phyloP scores from a whole-genome alignment of 1,140 invertebrate genomes.

The Zaprionus inermis region DNA sequence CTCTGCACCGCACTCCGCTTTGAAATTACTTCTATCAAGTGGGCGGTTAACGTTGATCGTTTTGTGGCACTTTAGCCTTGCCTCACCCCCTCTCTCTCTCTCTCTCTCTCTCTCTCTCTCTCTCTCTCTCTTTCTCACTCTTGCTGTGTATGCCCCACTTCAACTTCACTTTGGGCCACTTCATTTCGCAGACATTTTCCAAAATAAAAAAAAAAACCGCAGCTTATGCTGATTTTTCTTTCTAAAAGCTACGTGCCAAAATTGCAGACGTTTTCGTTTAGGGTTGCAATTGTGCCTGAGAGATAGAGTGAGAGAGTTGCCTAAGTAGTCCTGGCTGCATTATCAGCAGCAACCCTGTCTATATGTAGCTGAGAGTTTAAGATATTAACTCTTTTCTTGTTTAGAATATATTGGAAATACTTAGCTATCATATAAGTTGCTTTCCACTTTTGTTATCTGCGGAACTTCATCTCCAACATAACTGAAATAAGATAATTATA shows the following conservation, averaged over 20 bases:
- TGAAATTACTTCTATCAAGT: slow-evolving; percentile 75
- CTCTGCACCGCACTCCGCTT: too few relatives aligned
- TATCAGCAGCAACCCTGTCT: not conserved
- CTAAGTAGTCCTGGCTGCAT: not conserved
- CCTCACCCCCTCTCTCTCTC: not conserved
- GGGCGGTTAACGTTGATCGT: slow-evolving; percentile 71
- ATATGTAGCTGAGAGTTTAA: too few relatives aligned
- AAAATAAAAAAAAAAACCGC: slow-evolving; percentile 31
- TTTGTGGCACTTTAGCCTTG: slow-evolving; percentile 66
- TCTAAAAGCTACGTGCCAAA: slow-evolving; percentile 48
- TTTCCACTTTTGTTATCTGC: not conserved
- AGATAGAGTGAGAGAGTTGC: not conserved
- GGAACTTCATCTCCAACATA: not conserved
- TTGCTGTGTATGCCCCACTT: slow-evolving; percentile 28
- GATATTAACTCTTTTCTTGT: too few relatives aligned
- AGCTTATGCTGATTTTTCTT: slow-evolving; percentile 62
- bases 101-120: too few relatives aligned
- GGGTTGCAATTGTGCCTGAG: not conserved
- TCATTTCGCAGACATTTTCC: slow-evolving; percentile 56
- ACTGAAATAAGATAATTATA: not conserved
- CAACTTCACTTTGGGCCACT: slow-evolving; percentile 26
- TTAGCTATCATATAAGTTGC: too few relatives aligned
- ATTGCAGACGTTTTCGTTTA: slow-evolving; percentile 41
- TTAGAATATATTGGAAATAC: not conserved
- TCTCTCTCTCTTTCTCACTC: too few relatives aligned